Conservation (phyloP, 2,113 vertebrate genomes). For the Oxyruncus cristatus region DNA sequence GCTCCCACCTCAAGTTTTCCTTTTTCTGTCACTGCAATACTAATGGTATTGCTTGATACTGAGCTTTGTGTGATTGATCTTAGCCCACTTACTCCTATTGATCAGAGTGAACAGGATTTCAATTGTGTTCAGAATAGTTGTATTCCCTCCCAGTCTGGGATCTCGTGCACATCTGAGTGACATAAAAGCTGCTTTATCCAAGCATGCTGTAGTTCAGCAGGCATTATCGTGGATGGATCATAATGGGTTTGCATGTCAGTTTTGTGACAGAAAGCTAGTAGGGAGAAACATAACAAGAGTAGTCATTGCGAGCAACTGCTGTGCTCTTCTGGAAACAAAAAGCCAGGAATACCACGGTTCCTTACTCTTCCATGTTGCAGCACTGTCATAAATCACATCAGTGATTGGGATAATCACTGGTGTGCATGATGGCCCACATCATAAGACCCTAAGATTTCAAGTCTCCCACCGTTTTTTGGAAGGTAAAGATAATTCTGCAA, state of each 20-base stretch:
- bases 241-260: not conserved
- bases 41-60: not conserved
- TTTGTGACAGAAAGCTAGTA: not conserved
- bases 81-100: not conserved
- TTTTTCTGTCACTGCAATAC: not conserved
- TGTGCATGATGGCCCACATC: not conserved
- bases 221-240: not conserved
- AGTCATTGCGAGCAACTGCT: not conserved
- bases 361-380: not conserved
- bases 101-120: not conserved
- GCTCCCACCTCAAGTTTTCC: not conserved
- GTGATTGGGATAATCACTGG: not conserved
- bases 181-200: not conserved
- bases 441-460: not conserved
- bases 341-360: not conserved
- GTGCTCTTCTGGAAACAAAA: constrained; percentile 5
- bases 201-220: not conserved
- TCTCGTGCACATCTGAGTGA: not conserved
- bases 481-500: not conserved
- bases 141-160: not conserved
- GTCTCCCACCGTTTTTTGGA: not conserved
- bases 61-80: not conserved
- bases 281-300: not conserved
- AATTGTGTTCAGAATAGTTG: not conserved
- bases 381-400: not conserved